Conservation (phyloP, 2,797 vertebrate genomes). For the Avahi laniger region DNA sequence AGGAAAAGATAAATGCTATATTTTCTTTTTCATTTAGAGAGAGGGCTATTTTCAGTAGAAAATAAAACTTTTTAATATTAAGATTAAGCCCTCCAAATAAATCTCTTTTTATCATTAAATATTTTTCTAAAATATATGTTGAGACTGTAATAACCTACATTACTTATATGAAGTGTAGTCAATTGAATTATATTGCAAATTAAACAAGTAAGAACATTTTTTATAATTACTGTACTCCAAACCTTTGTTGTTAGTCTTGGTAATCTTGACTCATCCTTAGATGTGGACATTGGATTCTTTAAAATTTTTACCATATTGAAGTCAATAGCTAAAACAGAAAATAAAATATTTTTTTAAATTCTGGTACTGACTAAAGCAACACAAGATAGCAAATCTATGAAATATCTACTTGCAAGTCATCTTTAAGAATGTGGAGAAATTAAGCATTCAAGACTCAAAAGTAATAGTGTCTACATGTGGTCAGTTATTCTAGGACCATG, state of each 20-base stretch:
- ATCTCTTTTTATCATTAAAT: background rate
- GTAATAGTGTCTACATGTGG: background rate
- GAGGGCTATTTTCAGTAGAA: background rate
- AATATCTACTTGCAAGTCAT: background rate
- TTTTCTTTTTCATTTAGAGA: background rate
- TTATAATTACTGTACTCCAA: slow-evolving; percentile 28
- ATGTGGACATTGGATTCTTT: background rate
- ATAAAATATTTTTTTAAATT: slow-evolving; percentile 43
- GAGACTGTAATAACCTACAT: background rate
- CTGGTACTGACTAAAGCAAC: background rate
- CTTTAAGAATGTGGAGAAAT: background rate
- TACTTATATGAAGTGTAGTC: background rate
- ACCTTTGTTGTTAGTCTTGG: slow-evolving; percentile 55
- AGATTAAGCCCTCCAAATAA: background rate
- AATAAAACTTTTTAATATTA: slow-evolving; percentile 2
- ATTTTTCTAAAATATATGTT: background rate
- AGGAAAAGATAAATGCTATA: background rate
- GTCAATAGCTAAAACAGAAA: slow-evolving; percentile 63
- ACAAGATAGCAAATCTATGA: background rate
- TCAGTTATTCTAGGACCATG: background rate
- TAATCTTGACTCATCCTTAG: slow-evolving; percentile 42
- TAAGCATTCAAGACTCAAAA: background rate
- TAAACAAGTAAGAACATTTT: background rate
- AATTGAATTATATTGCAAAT: background rate
- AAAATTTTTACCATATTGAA: slow-evolving; percentile 56